Percentiles rank a stretch among this genome's conserved stretches.
These are phyloP conservation scores for Glossophaga mutica DNA, from an alignment of 2,797 vertebrate species.

Conservation along the genomic window DNA sequence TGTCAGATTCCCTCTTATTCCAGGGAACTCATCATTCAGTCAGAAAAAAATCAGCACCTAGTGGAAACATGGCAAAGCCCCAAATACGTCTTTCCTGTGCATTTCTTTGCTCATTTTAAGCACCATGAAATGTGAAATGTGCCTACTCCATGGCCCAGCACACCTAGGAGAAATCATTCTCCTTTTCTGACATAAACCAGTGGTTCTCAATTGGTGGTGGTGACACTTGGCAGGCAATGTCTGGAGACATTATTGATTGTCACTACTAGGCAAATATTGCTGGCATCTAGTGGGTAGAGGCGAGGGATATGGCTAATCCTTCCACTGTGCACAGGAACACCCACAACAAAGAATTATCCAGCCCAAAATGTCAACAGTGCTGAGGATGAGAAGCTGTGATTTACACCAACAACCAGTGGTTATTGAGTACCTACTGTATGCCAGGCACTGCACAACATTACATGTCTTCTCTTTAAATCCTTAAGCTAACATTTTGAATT, in stretches of 20 bases:
- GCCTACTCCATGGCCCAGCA: background rate
- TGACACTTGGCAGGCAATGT: background rate
- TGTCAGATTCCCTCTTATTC: background rate
- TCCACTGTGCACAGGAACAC: background rate
- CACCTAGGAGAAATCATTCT: background rate
- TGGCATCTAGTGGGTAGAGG: background rate
- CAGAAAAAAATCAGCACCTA: constrained; percentile 8
- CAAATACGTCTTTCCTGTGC: background rate
- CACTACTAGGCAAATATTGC: background rate
- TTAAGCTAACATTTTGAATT: background rate
- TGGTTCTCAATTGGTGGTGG: too few relatives aligned
- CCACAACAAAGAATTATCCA: background rate
- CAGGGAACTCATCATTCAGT: background rate
- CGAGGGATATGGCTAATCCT: background rate
- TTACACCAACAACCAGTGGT: background rate
- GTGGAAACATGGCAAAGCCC: background rate
- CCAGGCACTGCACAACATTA: background rate
- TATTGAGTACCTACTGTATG: background rate
- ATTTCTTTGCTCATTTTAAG: background rate
- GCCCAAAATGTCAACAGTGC: background rate
- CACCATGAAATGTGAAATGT: background rate
- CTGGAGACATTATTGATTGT: background rate
- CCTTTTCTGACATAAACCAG: background rate
- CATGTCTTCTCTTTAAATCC: background rate
- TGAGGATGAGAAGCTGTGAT: background rate